These are phyloP conservation scores for Cyprinodon brontotheroides DNA, from an alignment of 2,113 vertebrate species.

Conservation along the genomic window DNA sequence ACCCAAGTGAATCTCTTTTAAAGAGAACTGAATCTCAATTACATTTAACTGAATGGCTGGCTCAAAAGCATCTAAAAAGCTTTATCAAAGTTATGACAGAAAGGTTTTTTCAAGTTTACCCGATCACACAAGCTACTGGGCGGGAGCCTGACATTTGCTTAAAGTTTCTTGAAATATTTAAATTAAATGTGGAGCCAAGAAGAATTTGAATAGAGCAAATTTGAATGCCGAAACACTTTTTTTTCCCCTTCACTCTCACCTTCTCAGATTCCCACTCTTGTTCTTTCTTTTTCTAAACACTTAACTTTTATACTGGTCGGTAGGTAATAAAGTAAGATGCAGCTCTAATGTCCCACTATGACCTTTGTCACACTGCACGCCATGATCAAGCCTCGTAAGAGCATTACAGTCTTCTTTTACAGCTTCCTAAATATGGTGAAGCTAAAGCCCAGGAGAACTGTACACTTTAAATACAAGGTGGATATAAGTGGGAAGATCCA, in stretches of 20 bases:
- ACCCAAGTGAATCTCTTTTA: slow-evolving; percentile 34
- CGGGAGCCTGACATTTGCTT: slow-evolving; percentile 8
- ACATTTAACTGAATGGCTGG: slow-evolving; percentile 19
- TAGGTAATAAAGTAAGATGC: slow-evolving; percentile 23
- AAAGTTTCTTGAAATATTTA: slow-evolving; percentile 23
- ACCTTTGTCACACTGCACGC: slow-evolving; percentile 49
- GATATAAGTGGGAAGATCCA: slow-evolving; percentile 1
- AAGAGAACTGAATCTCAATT: slow-evolving; percentile 1
- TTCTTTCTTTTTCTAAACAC: slow-evolving; percentile 8
- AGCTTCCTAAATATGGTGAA: slow-evolving; percentile 15
- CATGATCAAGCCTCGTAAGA: slow-evolving; percentile 57
- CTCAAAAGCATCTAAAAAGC: slow-evolving; percentile 10
- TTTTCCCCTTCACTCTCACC: slow-evolving; percentile 21
- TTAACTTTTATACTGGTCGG: slow-evolving; percentile 10
- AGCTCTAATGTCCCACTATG: slow-evolving; percentile 14
- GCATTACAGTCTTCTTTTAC: slow-evolving; percentile 54
- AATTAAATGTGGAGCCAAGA: slow-evolving; percentile 13
- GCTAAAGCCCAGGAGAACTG: slow-evolving; percentile 18
- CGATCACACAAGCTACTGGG: neutral
- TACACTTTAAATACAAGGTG: slow-evolving; percentile 9
- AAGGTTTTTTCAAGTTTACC: slow-evolving; percentile 8
- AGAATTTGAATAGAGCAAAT: slow-evolving; percentile 57
- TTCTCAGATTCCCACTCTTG: slow-evolving; percentile 6
- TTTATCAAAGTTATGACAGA: slow-evolving; percentile 15
- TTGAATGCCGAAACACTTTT: slow-evolving; percentile 61